Conservation (phyloP, 2,797 vertebrate species). For the Cyclura pinguis region DNA sequence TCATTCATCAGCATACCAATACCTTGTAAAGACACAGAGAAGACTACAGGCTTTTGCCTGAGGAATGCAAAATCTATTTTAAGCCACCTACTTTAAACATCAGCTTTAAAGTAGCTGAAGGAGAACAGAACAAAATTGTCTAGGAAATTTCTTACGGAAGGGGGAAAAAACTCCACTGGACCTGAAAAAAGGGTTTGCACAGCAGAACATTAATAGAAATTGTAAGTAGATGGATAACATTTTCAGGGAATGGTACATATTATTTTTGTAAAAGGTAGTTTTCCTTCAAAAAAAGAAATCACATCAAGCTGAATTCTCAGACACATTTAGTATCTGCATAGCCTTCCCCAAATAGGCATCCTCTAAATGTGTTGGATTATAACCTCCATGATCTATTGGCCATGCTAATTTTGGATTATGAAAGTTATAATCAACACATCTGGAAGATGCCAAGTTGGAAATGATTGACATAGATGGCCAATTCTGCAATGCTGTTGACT, state of each 20-base stretch:
- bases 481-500: background rate
- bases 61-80: conserved; percentile 26
- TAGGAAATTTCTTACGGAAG: background rate
- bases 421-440: background rate
- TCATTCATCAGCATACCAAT: conserved; percentile 7
- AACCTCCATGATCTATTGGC: background rate
- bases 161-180: background rate
- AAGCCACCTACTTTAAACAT: conserved; percentile 9
- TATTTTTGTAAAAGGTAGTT: background rate
- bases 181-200: background rate
- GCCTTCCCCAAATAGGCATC: background rate
- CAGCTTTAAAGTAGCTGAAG: background rate
- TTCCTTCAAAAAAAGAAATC: background rate
- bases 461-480: background rate
- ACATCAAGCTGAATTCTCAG: background rate
- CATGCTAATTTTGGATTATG: background rate
- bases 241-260: too few species aligned
- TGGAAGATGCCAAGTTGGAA: background rate
- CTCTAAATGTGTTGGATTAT: too few species aligned
- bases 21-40: conserved; percentile 17
- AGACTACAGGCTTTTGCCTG: background rate
- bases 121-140: background rate
- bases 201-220: background rate
- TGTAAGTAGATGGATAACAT: background rate
- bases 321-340: background rate